Evolutionary conservation across 2,888 invertebrate species (phyloP).

Genomic region (Melieria picta): DNA sequence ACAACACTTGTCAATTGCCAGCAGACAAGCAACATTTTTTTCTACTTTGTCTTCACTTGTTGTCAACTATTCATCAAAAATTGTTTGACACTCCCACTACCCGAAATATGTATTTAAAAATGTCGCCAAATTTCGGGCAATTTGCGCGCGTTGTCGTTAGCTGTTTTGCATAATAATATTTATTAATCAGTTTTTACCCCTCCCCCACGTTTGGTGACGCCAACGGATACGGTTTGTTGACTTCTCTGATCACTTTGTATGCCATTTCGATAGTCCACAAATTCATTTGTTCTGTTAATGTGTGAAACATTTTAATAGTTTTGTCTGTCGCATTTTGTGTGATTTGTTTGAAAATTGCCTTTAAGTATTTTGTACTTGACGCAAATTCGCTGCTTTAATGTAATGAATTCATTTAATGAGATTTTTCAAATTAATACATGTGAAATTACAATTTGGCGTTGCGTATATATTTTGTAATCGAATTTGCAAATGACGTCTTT

Average conservation of each 20-base stretch:
- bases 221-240: conserved; percentile 45
- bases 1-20: no score
- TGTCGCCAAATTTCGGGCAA: no score
- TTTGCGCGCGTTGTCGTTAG: conserved; percentile 6
- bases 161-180: conserved; percentile 19
- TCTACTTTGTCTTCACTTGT: no score
- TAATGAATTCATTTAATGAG: no score
- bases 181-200: background rate
- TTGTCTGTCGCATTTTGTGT: background rate
- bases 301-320: conserved; percentile 11
- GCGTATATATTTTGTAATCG: no score
- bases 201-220: background rate
- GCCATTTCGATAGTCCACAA: conserved; percentile 5
- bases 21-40: no score
- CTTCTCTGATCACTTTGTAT: conserved; percentile 40
- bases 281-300: conserved; percentile 22
- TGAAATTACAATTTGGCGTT: no score
- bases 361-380: conserved; percentile 16
- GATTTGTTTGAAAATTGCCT: background rate
- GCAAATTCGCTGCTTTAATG: background rate
- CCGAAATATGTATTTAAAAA: no score
- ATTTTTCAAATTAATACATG: no score
- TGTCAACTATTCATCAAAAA: no score
- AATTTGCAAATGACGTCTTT: no score
- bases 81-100: no score